phyloP scores from a whole-genome alignment of 2,888 invertebrate genomes.

The Thelaira solivaga region DNA sequence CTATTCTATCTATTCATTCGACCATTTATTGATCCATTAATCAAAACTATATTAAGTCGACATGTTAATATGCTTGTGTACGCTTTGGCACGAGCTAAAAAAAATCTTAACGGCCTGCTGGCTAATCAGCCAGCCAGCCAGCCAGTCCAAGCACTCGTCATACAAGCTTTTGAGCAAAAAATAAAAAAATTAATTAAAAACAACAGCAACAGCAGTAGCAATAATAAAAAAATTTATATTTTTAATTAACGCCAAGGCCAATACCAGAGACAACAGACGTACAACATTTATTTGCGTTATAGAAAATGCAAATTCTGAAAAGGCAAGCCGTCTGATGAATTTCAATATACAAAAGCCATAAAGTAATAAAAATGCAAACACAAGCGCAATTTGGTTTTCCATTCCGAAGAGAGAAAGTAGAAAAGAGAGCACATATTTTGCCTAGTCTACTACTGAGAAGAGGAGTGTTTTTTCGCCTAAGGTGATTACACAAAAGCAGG shows the following conservation, averaged over 20 bases:
- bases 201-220: conserved; percentile 29
- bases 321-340: conserved; percentile 58
- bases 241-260: conserved; percentile 63
- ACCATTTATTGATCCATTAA: conserved; percentile 43
- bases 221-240: conserved; percentile 58
- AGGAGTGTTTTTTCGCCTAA: conserved; percentile 9
- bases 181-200: background rate
- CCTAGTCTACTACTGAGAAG: background rate
- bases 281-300: conserved; percentile 53
- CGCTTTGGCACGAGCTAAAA: conserved; percentile 57
- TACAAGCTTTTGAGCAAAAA: conserved; percentile 33
- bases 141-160: conserved; percentile 43
- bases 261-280: conserved; percentile 49
- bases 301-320: conserved; percentile 58
- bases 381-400: conserved; percentile 27
- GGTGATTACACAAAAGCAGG: background rate
- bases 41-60: conserved; percentile 47
- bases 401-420: conserved; percentile 19
- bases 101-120: conserved; percentile 13
- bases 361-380: too few relatives aligned
- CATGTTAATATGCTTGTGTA: conserved; percentile 19
- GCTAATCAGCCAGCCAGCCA: background rate
- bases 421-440: conserved; percentile 5
- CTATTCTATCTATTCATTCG: conserved; percentile 14
- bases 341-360: conserved; percentile 54